phyloP scores from a whole-genome alignment of 1,140 invertebrate genomes.

The Eufriesea mexicana region DNA sequence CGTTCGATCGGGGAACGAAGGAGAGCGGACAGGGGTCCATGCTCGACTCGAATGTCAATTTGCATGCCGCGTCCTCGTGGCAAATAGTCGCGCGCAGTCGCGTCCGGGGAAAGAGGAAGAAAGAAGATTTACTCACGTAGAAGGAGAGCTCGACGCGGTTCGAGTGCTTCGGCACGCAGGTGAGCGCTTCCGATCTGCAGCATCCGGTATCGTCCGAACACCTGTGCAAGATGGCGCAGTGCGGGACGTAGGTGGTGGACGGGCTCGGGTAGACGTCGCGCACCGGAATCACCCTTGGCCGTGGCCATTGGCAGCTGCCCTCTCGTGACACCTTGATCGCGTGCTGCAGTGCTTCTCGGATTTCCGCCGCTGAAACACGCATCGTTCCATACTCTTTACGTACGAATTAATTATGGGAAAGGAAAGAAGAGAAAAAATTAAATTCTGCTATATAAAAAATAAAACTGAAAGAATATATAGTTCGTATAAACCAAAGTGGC shows the following conservation, averaged over 20 bases:
- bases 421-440: too few species aligned
- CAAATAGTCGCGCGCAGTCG: conserved; percentile 27
- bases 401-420: too few species aligned
- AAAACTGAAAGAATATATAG: too few species aligned
- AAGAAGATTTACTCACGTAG: conserved; percentile 84
- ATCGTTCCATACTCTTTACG: too few species aligned
- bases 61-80: conserved; percentile 21
- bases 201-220: conserved; percentile 91
- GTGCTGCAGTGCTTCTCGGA: conserved; percentile 83
- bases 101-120: neutral
- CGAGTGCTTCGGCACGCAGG: conserved; percentile 86
- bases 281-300: conserved; percentile 85
- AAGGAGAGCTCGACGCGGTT: conserved; percentile 87
- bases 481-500: too few species aligned
- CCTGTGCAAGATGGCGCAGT: conserved; percentile 88
- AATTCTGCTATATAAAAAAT: too few species aligned
- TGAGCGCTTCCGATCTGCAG: conserved; percentile 84
- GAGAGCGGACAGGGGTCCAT: neutral
- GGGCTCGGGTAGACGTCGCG: conserved; percentile 86
- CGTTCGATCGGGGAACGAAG: neutral
- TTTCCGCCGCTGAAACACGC: conserved; percentile 71
- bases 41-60: conserved; percentile 43
- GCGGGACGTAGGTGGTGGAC: conserved; percentile 87
- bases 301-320: conserved; percentile 85
- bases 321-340: conserved; percentile 83